Conservation (phyloP, 2,888 invertebrate genomes). For the Scelioninae gen. 2 region DNA sequence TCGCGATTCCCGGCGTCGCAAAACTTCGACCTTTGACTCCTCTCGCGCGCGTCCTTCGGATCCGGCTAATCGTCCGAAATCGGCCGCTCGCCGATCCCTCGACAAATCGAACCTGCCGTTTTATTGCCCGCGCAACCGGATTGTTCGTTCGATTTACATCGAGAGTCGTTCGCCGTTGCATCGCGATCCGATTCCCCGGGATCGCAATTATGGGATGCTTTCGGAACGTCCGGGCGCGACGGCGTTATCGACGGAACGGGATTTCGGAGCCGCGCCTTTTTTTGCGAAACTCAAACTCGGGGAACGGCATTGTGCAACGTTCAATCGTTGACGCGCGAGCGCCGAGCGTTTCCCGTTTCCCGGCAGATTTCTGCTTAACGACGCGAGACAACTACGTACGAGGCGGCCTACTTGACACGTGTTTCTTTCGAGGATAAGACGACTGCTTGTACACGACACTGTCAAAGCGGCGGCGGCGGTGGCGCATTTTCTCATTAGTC, state of each 20-base stretch:
- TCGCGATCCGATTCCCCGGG: not conserved
- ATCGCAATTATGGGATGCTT: conserved; percentile 5
- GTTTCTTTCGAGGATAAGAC: conserved; percentile 52
- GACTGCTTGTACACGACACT: conserved; percentile 29
- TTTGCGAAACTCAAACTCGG: conserved; percentile 74
- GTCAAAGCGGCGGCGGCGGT: conserved; percentile 18
- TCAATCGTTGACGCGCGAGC: conserved; percentile 66
- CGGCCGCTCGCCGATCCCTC: too few species aligned
- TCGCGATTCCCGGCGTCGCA: conserved; percentile 48
- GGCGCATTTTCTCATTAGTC: conserved; percentile 57
- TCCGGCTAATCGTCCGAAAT: too few species aligned
- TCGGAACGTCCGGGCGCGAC: not conserved
- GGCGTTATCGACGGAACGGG: conserved; percentile 14
- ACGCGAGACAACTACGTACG: conserved; percentile 53
- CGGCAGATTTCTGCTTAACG: conserved; percentile 56
- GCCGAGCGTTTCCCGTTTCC: conserved; percentile 48
- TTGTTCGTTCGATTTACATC: too few species aligned
- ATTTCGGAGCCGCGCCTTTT: conserved; percentile 54
- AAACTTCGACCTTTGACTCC: conserved; percentile 27
- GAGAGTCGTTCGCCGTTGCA: too few species aligned
- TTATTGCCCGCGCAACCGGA: conserved; percentile 5
- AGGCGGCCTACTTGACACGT: conserved; percentile 57
- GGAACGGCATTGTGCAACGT: conserved; percentile 71
- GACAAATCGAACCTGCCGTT: too few species aligned
- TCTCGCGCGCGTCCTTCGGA: too few species aligned